Evolutionary conservation across 2,113 vertebrate genomes (phyloP).

Genomic region (Pterocles orientalis): DNA sequence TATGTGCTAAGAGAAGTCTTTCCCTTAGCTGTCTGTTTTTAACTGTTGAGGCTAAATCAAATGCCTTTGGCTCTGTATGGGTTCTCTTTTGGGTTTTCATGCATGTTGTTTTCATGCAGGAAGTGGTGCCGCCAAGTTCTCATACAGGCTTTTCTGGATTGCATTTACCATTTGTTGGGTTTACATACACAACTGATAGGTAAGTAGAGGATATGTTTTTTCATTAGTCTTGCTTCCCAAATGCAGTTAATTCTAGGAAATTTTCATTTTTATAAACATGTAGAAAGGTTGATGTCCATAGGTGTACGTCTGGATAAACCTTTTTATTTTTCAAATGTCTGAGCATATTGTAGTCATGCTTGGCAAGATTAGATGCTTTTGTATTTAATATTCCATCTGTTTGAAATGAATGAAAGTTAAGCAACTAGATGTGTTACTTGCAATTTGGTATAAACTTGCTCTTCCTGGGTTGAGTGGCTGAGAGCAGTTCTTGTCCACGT

Average conservation of each 20-base stretch:
- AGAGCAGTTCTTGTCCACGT: not conserved
- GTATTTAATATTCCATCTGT: not conserved
- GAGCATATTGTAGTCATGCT: not conserved
- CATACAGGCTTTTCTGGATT: slow-evolving; percentile 94
- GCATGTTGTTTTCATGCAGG: slow-evolving; percentile 74
- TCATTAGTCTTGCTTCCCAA: not conserved
- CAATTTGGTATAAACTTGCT: not conserved
- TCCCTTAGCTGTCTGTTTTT: not conserved
- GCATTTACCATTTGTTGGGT: slow-evolving; percentile 95
- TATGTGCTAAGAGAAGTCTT: not conserved
- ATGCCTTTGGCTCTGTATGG: not conserved
- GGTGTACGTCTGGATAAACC: not conserved
- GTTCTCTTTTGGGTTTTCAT: slow-evolving; percentile 7
- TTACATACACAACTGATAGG: slow-evolving; percentile 94
- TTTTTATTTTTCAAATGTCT: not conserved
- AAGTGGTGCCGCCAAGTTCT: slow-evolving; percentile 86
- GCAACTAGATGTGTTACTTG: not conserved
- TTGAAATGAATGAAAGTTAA: not conserved
- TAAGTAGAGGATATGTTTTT: not conserved
- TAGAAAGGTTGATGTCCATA: not conserved
- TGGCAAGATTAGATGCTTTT: not conserved
- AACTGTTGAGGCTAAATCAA: not conserved
- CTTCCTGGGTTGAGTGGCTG: not conserved
- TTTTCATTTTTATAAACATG: not conserved
- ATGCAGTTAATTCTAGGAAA: not conserved